phyloP scores from a whole-genome alignment of 53 echinoderm and acorn worm genomes.

The Paelopatides confundens region DNA sequence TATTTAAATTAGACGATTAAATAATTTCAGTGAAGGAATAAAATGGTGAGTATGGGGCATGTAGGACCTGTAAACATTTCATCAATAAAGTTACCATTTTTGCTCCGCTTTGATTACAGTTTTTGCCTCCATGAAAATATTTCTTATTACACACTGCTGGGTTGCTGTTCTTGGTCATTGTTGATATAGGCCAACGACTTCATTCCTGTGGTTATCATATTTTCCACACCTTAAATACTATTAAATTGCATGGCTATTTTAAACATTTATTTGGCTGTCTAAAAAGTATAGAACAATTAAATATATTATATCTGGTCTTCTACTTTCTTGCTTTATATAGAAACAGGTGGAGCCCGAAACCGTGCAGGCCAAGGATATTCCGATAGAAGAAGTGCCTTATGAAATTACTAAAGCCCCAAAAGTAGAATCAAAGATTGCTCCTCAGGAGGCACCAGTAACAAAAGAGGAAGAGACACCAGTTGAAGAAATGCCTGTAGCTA shows the following conservation, averaged over 20 bases:
- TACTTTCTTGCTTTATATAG: neutral
- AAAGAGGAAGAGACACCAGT: conserved; percentile 48
- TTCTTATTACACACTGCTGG: too few species aligned
- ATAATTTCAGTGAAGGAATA: too few species aligned
- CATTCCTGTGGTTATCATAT: too few species aligned
- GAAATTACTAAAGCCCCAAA: conserved; percentile 14
- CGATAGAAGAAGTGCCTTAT: conserved; percentile 33
- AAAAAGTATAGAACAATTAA: neutral
- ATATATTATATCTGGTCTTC: neutral
- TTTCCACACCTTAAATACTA: too few species aligned
- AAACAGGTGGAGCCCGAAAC: conserved; percentile 64
- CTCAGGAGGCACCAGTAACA: conserved; percentile 36
- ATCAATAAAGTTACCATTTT: too few species aligned
- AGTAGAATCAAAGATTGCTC: conserved; percentile 51
- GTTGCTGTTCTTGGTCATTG: too few species aligned
- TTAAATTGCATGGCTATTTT: neutral
- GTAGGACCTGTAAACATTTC: too few species aligned
- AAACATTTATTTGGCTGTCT: neutral
- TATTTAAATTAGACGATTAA: too few species aligned
- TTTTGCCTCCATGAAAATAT: too few species aligned
- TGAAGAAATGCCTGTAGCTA: neutral
- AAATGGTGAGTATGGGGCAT: too few species aligned
- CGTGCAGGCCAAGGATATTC: conserved; percentile 59
- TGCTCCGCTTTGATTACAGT: too few species aligned
- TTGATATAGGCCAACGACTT: too few species aligned